Evolutionary conservation across 2,113 vertebrate genomes (phyloP), one percentile per base, ranked within the genome.

Genomic region (Ophiodon elongatus): DNA sequence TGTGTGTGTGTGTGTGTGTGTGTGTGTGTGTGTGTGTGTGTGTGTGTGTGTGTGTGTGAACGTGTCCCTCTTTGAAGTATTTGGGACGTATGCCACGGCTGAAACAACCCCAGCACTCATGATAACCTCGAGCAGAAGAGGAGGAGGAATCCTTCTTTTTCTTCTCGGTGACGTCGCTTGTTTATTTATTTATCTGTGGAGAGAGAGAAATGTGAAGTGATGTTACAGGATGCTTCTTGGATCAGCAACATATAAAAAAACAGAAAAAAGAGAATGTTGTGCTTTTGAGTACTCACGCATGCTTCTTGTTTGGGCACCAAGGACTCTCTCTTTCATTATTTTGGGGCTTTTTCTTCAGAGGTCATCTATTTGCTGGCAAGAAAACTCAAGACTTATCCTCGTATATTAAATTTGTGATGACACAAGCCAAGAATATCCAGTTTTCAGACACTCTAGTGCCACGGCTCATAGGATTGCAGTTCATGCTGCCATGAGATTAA

Each of bases 41-140:
- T 74, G 50, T 81, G 73, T 75, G 39, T 73, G 67, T 56, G 56
- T 79, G 77, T 72, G 79, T 74, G 62, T 73, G 56, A 14, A 73
- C 60, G 9, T 4, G 23, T 59, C 88, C 23, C 37, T 60, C 87
- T 93, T 91, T 92, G 89, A 91, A 86, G 93, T 69, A 69, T 84
- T 82, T 78, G 81, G 86, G 83, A 91, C 8, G 50, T 31, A 66
- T 78, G 86, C 86, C 87, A 79, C 80, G 73, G 66, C 83, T 91
- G 83, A 90, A 89, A 87, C 57, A 87, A 86, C 70, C 73, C 17
- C 60, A 7, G 41, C 82, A 14, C 81, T 70, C 29, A 54, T 73
- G 92, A 90, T 91, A 87, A 91, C 84, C 88, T 67, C 39, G 2
- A 78, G 67, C 81, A 54, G 75, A 79, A 56, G 52, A 76, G 59